phyloP scores from a whole-genome alignment of 2,888 invertebrate species.

The Phanerotoma sp. region DNA sequence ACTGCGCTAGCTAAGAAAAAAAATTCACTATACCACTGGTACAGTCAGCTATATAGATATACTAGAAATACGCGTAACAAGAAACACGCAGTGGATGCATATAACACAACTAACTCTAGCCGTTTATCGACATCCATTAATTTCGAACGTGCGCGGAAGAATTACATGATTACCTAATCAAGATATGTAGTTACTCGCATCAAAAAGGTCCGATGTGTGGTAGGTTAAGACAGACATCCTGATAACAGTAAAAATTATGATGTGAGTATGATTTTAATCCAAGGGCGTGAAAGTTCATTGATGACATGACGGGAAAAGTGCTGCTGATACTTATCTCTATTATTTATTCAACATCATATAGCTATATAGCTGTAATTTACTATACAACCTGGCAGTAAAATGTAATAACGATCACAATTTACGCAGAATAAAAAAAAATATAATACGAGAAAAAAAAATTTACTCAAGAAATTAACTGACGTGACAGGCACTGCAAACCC shows the following conservation, averaged over 20 bases:
- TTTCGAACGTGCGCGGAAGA: slow-evolving; percentile 14
- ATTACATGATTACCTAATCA: slow-evolving; percentile 24
- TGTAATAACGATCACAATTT: too few relatives aligned
- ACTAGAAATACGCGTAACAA: slow-evolving; percentile 24
- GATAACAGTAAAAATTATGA: slow-evolving; percentile 4
- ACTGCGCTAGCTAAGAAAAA: neutral
- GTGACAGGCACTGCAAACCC: too few relatives aligned
- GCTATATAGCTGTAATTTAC: too few relatives aligned
- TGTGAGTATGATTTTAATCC: neutral
- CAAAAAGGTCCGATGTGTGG: neutral
- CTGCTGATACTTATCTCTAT: slow-evolving; percentile 1
- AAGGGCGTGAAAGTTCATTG: slow-evolving; percentile 4
- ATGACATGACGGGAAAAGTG: neutral
- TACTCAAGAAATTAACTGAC: too few relatives aligned
- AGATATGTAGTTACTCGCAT: slow-evolving; percentile 6
- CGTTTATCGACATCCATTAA: slow-evolving; percentile 19
- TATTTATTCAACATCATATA: neutral
- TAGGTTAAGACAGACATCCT: neutral
- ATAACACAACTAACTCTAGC: neutral
- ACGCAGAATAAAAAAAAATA: too few relatives aligned
- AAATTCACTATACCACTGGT: too few relatives aligned
- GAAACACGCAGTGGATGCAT: slow-evolving; percentile 1
- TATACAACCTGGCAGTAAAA: too few relatives aligned
- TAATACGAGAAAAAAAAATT: too few relatives aligned
- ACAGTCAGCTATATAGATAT: neutral